Conservation (phyloP, 2,888 invertebrate species). For the Druceiella hillmani region DNA sequence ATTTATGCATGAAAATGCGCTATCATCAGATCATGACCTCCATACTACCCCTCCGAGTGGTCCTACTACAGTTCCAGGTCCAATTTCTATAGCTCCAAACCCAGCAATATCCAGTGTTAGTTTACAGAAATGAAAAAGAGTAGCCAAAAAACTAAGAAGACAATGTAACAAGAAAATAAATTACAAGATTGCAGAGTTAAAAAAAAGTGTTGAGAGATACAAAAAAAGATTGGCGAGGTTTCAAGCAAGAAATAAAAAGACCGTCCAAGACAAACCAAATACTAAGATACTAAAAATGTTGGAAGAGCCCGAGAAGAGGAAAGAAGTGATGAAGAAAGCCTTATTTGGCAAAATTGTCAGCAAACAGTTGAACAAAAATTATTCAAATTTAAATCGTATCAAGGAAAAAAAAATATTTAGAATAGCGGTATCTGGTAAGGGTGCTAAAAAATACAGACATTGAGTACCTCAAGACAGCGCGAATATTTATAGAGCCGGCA, state of each 20-base stretch:
- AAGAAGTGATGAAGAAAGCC: constrained; percentile 15
- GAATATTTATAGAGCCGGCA: no score
- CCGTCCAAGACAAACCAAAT: no score
- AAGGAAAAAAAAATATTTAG: constrained; percentile 8
- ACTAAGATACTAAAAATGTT: no score
- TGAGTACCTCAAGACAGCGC: no score
- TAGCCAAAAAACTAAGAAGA: constrained; percentile 8
- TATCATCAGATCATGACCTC: no score
- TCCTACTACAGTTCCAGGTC: constrained; percentile 7
- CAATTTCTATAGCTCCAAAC: constrained; percentile 7
- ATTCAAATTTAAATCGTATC: constrained; percentile 7
- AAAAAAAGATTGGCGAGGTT: no score
- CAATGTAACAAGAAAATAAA: no score
- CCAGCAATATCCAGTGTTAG: constrained; percentile 6
- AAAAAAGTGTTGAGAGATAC: constrained; percentile 9
- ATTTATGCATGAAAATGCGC: constrained; percentile 12
- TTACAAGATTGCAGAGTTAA: constrained; percentile 9
- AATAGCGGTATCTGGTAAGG: constrained; percentile 10
- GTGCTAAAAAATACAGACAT: constrained; percentile 6
- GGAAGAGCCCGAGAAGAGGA: constrained; percentile 9
- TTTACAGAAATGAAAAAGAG: constrained; percentile 7
- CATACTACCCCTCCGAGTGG: constrained; percentile 12
- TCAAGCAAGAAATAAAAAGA: no score
- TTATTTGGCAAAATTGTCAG: constrained; percentile 14
- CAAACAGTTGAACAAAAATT: constrained; percentile 14